These are phyloP conservation scores for Pampusana beccarii DNA, from an alignment of 2,113 vertebrate species.

Conservation along the genomic window DNA sequence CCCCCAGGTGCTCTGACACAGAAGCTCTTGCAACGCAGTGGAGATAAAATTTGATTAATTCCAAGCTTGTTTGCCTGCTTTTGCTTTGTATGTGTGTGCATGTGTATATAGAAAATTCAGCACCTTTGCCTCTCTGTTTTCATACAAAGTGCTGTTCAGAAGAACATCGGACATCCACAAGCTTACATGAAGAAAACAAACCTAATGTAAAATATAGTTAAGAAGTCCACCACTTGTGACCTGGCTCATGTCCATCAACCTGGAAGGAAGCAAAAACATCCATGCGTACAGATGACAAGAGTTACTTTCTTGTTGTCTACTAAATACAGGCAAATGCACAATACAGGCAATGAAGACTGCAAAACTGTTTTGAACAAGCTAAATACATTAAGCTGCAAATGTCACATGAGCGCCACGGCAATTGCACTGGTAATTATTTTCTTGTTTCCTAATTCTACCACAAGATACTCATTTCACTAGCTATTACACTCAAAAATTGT, in stretches of 20 bases:
- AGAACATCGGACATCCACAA: background rate
- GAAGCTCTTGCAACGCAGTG: background rate
- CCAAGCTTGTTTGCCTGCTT: background rate
- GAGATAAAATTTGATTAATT: background rate
- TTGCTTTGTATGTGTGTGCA: background rate
- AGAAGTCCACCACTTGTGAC: background rate
- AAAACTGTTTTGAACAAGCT: background rate
- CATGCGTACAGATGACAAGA: background rate
- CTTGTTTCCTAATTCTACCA: conserved; percentile 2
- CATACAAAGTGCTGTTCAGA: background rate
- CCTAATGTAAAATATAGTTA: background rate
- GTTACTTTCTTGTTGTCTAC: background rate
- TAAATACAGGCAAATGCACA: background rate
- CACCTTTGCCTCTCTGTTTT: background rate
- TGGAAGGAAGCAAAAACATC: background rate
- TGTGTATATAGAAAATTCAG: background rate
- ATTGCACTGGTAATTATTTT: conserved; percentile 8
- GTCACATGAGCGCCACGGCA: background rate
- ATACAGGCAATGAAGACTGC: background rate
- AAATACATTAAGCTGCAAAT: background rate
- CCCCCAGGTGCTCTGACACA: background rate
- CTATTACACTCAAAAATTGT: conserved; percentile 2
- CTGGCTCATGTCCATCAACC: background rate
- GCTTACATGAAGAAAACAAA: background rate
- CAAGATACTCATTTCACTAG: conserved; percentile 10